Base-by-base conservation (phyloP, 2,113 vertebrate genomes). In the Pelobates fuscus region DNA sequence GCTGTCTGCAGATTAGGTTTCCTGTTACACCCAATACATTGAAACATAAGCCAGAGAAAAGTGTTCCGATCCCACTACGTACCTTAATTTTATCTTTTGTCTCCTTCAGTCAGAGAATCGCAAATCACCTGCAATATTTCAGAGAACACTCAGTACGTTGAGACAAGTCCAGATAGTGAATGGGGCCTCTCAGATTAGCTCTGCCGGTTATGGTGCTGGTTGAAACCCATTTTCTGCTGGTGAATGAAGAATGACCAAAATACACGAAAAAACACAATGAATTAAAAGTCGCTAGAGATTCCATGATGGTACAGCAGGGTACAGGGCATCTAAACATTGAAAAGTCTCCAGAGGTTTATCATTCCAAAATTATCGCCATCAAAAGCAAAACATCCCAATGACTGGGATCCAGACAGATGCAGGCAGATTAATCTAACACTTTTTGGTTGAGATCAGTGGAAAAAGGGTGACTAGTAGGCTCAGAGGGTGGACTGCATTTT, bases 11-110 rank as follows among this genome's bases (percentile, higher is more conserved):
- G 26, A 49, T 21, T 14, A 49, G 63, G 70, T 44, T 67, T 67
- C 63, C 73, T 68, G 64, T 67, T 67, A 75, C 72, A 57, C 71
- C 65, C 25, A 66, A 75, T 67, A 24, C 25, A 68, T 68, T 68
- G 55, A 55, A 61, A 77, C 65, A 67, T 32, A 54, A 67, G 64
- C 64, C 72, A 76, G 72, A 26, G n/a, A 46, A 37, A 46, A 41
- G 41, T n/a, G 55, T 41, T 68, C 25, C 59, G 18, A 44, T 17
- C 67, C 55, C 26, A 32, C 64, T 68, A 59, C 29, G 57, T 37
- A 58, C 73, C 30, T 76, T 30, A 46, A 15, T 58, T 67, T 27
- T 21, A 43, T 27, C 71, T 29, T n/a, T 29, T 23, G 20, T 27
- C 49, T 20, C 54, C 20, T n/a, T 43, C 4, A 23, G 21, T 30